Conservation (phyloP, 2,113 vertebrate genomes). For the Epinephelus moara region DNA sequence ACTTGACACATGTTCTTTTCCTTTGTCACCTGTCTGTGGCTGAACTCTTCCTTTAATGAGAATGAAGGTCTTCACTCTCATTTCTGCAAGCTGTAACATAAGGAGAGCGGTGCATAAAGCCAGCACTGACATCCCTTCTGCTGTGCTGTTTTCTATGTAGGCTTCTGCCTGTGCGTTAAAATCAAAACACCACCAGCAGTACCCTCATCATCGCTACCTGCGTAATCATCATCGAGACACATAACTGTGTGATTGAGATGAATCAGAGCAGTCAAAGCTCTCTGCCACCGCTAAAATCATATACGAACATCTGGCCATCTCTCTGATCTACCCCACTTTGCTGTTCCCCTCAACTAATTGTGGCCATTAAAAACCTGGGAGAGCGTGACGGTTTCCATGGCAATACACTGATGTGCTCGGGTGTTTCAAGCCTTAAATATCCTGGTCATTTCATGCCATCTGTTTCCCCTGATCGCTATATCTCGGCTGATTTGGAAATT, state of each 20-base stretch:
- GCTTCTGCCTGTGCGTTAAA: constrained; percentile 10
- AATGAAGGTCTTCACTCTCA: neutral
- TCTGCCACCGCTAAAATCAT: constrained; percentile 43
- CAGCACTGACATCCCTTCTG: constrained; percentile 15
- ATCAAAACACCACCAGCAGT: constrained; percentile 15
- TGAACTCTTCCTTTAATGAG: too few species aligned
- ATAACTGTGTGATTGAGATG: constrained; percentile 57
- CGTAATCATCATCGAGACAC: constrained; percentile 44
- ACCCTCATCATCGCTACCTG: constrained; percentile 40
- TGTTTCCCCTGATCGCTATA: constrained; percentile 69
- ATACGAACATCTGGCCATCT: constrained; percentile 77
- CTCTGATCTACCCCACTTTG: constrained; percentile 73
- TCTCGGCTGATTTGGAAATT: constrained; percentile 62
- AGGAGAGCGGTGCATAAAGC: neutral
- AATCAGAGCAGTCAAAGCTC: constrained; percentile 58
- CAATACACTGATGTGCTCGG: constrained; percentile 57
- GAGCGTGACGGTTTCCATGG: constrained; percentile 81
- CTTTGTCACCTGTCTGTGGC: too few species aligned
- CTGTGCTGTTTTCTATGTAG: constrained; percentile 1
- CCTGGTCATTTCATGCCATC: constrained; percentile 77
- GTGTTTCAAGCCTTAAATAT: constrained; percentile 51
- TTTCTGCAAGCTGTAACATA: neutral
- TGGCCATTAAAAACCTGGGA: constrained; percentile 73
- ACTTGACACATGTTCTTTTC: too few species aligned
- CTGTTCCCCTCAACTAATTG: constrained; percentile 77